phyloP scores from a whole-genome alignment of 2,888 invertebrate species.

The Polymixis lichenea region DNA sequence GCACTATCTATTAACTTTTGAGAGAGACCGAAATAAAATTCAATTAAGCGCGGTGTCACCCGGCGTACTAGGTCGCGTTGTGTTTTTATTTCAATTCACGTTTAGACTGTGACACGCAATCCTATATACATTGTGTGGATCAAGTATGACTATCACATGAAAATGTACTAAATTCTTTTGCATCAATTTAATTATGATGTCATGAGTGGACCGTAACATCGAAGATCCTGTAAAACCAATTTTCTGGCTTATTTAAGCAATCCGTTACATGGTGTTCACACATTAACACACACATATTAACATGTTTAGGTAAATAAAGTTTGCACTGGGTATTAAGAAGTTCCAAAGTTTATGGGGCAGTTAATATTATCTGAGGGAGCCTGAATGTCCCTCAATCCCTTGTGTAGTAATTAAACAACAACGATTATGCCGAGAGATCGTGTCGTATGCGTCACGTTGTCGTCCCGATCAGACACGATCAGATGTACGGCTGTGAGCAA shows the following conservation, averaged over 20 bases:
- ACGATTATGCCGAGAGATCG: not conserved
- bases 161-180: not conserved
- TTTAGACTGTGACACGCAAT: not conserved
- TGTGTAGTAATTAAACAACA: slow-evolving; percentile 10
- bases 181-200: too few relatives aligned
- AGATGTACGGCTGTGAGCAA: slow-evolving; percentile 4
- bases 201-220: not conserved
- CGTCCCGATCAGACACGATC: slow-evolving; percentile 4
- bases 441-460: not conserved
- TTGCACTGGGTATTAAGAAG: not conserved
- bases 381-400: not conserved
- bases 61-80: not conserved
- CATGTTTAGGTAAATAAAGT: not conserved
- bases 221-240: not conserved
- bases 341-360: slow-evolving; percentile 12
- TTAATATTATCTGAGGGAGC: slow-evolving; percentile 1
- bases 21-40: slow-evolving; percentile 38
- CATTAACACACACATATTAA: too few relatives aligned
- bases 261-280: not conserved
- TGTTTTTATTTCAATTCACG: slow-evolving; percentile 26
- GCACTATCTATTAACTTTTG: slow-evolving; percentile 30
- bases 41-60: slow-evolving; percentile 34
- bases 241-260: not conserved
- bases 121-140: not conserved
- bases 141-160: too few relatives aligned